Conservation (phyloP, 2,797 vertebrate species). For the Tympanoctomys barrerae region DNA sequence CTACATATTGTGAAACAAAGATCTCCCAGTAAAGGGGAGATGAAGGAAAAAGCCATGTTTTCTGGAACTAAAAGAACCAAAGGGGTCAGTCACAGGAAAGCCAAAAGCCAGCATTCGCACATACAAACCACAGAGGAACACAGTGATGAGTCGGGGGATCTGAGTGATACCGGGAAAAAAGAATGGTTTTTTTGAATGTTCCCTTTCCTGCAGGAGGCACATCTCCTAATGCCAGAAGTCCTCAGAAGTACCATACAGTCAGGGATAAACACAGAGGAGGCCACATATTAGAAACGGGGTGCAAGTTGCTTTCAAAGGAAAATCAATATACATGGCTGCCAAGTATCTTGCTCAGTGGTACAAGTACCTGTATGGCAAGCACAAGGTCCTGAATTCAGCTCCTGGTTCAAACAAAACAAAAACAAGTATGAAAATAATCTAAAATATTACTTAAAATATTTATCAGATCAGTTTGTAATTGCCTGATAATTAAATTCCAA, state of each 20-base stretch:
- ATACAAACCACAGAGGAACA: background rate
- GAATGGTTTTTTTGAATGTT: background rate
- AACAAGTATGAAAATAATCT: slow-evolving; percentile 19
- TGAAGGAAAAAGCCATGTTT: background rate
- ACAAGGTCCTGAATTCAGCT: too few species aligned
- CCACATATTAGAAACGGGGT: background rate
- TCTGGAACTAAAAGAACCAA: slow-evolving; percentile 10
- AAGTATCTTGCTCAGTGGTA: background rate
- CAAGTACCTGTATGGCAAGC: too few species aligned
- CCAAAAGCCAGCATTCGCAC: background rate
- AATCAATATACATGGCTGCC: background rate
- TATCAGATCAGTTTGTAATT: slow-evolving; percentile 5
- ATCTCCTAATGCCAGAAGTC: background rate
- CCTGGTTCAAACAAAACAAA: too few species aligned
- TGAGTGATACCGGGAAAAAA: background rate
- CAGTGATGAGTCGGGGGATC: background rate
- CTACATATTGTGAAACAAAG: background rate
- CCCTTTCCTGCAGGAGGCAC: background rate
- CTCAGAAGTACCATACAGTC: background rate
- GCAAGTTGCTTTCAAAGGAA: slow-evolving; percentile 43
- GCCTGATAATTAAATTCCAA: slow-evolving; percentile 19
- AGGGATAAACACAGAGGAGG: background rate
- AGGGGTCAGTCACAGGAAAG: background rate
- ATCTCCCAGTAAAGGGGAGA: background rate
- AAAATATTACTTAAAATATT: slow-evolving; percentile 21